These are phyloP conservation scores for Bombylius major DNA, from an alignment of 2,888 invertebrate species.

Conservation along the genomic window DNA sequence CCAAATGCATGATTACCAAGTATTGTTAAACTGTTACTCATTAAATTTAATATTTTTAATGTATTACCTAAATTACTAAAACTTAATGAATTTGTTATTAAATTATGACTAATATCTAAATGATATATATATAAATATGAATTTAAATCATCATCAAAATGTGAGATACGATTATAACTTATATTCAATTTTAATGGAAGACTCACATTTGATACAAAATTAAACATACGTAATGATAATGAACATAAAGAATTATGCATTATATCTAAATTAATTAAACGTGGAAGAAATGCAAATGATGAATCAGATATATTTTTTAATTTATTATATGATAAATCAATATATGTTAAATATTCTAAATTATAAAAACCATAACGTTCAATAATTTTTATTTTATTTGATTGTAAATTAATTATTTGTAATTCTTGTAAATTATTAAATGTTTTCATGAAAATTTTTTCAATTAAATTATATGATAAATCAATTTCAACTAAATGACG, in stretches of 20 bases:
- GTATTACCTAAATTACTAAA: slow-evolving; percentile 50
- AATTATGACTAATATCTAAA: slow-evolving; percentile 59
- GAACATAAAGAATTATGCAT: slow-evolving; percentile 63
- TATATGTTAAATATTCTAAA: slow-evolving; percentile 63
- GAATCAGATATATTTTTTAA: slow-evolving; percentile 58
- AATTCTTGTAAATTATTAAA: slow-evolving; percentile 61
- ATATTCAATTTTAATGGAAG: slow-evolving; percentile 61
- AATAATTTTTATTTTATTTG: slow-evolving; percentile 60
- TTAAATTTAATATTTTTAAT: slow-evolving; percentile 55
- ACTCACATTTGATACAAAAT: slow-evolving; percentile 52
- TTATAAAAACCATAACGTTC: slow-evolving; percentile 61
- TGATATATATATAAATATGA: slow-evolving; percentile 48
- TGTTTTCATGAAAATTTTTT: slow-evolving; percentile 51
- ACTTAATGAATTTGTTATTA: slow-evolving; percentile 50
- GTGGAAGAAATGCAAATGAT: slow-evolving; percentile 63
- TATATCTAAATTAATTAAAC: slow-evolving; percentile 63
- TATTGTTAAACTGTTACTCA: slow-evolving; percentile 57
- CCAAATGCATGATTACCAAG: slow-evolving; percentile 65
- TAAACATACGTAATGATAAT: slow-evolving; percentile 53
- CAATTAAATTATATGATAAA: slow-evolving; percentile 68
- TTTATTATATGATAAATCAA: slow-evolving; percentile 73
- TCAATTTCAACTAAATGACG: slow-evolving; percentile 63
- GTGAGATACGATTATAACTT: slow-evolving; percentile 48
- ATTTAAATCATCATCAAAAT: slow-evolving; percentile 31
- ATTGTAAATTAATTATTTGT: slow-evolving; percentile 64